Evolutionary conservation across 2,888 invertebrate species (phyloP), one percentile per base, ranked within the genome.

Genomic region (Andrena praecox): DNA sequence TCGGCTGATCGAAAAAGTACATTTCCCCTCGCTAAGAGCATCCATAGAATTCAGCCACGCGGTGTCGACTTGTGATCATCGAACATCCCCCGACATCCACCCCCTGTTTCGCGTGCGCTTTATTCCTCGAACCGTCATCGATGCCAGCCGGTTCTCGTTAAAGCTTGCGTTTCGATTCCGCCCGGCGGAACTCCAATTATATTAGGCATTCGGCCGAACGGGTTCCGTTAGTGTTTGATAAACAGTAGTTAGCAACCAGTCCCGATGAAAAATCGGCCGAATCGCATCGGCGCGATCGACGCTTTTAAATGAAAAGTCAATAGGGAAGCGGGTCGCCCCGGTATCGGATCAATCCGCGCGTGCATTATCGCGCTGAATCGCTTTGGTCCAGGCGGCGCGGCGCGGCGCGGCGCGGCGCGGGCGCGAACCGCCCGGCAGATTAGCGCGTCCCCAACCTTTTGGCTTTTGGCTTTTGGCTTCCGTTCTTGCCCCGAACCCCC

Each of bases 301-400:
- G 66, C 24, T 75, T 64, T 71, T 63, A 82, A 81, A 82, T 82
- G 60, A 84, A 83, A 83, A 78, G 84, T 83, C 84, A 84, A 83
- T 77, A 82, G 42, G 42, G 12, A 48, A 50, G 29, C 54, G 1
- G 27, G 20, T n/a, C 20, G 33, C n/a, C 16, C 0, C 24, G n/a
- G 10, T 52, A 50, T 68, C 31, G 60, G 63, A 63, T 69, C 69
- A 59, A 72, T 68, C 59, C 50, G n/a, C 24, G 8, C 42, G 72
- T 31, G 70, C 50, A 69, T 79, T 80, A 79, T 64, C 7, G n/a
- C n/a, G 10, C 12, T 20, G 33, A n/a, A 62, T 79, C 48, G 35
- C 50, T 70, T 56, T 10, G 8, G 42, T 12, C 12, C 42, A 1
- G 42, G 4, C 1, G 29, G 29, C 54, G 52, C 12, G 64, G 20